These are phyloP conservation scores for Lasioglossum pauxillum DNA, from an alignment of 2,888 invertebrate species.

Conservation along the genomic window DNA sequence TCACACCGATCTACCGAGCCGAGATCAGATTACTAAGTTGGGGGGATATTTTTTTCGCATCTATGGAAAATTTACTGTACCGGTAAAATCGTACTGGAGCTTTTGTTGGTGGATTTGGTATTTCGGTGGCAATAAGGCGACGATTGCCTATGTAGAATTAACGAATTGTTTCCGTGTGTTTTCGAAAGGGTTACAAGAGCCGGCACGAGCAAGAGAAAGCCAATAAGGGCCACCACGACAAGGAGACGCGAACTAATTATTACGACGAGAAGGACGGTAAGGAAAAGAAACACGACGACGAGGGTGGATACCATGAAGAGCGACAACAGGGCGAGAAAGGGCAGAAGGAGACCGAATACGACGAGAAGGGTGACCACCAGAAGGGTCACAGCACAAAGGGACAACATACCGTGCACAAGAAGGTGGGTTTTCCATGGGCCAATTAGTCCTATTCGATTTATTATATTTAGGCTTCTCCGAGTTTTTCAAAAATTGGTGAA, in stretches of 20 bases:
- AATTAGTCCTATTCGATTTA: neutral
- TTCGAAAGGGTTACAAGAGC: slow-evolving; percentile 82
- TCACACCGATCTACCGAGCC: too few species aligned
- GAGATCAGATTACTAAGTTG: too few species aligned
- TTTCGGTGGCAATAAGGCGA: neutral
- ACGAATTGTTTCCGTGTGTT: neutral
- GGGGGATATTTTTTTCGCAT: too few species aligned
- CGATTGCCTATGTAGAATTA: neutral
- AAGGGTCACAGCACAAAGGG: slow-evolving; percentile 85
- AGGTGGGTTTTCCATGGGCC: slow-evolving; percentile 70
- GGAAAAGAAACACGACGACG: slow-evolving; percentile 88
- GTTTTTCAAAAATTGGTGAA: neutral
- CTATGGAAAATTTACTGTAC: too few species aligned
- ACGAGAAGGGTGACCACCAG: slow-evolving; percentile 83
- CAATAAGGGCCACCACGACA: slow-evolving; percentile 89
- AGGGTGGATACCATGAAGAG: slow-evolving; percentile 88
- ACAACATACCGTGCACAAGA: slow-evolving; percentile 84
- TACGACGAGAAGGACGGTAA: slow-evolving; percentile 89
- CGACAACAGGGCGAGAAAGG: slow-evolving; percentile 89
- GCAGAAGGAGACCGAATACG: slow-evolving; percentile 82
- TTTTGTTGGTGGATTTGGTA: neutral
- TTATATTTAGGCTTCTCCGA: too few species aligned
- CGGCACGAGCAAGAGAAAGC: slow-evolving; percentile 88
- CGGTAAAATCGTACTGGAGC: neutral
- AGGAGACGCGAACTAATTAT: slow-evolving; percentile 88